Percentiles rank a stretch among this genome's conserved stretches.
Conservation (phyloP, 2,888 invertebrate genomes). For the Parascotia fuliginaria region DNA sequence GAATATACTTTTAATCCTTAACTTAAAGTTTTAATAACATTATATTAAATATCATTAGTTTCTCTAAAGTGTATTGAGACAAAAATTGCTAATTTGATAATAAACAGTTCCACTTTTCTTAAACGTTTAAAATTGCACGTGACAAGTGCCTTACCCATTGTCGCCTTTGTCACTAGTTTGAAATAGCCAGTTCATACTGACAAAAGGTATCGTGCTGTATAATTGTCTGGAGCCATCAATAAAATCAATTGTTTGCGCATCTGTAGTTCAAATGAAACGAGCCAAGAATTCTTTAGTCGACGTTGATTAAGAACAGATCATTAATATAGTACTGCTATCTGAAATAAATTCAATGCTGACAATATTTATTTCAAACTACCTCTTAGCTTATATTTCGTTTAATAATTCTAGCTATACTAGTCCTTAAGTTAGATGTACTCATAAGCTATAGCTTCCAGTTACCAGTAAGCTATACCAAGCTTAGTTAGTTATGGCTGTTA, state of each 20-base stretch:
- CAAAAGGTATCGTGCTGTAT: slow-evolving; percentile 31
- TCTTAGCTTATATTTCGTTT: slow-evolving; percentile 9
- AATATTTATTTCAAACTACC: slow-evolving; percentile 66
- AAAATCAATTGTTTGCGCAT: slow-evolving; percentile 41
- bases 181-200: slow-evolving; percentile 4
- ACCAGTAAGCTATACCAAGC: no score
- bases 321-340: slow-evolving; percentile 70
- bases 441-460: no score
- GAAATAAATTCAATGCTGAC: slow-evolving; percentile 64
- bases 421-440: slow-evolving; percentile 5
- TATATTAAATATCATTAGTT: no score
- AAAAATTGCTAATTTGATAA: no score
- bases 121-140: not conserved
- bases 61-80: no score
- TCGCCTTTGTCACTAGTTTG: not conserved
- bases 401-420: not conserved
- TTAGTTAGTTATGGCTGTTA: no score
- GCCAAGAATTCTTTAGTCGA: slow-evolving; percentile 57
- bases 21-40: no score
- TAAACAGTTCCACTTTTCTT: no score
- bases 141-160: not conserved
- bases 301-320: slow-evolving; percentile 75
- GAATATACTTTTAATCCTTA: no score
- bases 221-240: slow-evolving; percentile 40
- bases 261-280: slow-evolving; percentile 41